These are phyloP conservation scores for Anolis sagrei DNA, from an alignment of 2,113 vertebrate genomes.

Conservation along the genomic window DNA sequence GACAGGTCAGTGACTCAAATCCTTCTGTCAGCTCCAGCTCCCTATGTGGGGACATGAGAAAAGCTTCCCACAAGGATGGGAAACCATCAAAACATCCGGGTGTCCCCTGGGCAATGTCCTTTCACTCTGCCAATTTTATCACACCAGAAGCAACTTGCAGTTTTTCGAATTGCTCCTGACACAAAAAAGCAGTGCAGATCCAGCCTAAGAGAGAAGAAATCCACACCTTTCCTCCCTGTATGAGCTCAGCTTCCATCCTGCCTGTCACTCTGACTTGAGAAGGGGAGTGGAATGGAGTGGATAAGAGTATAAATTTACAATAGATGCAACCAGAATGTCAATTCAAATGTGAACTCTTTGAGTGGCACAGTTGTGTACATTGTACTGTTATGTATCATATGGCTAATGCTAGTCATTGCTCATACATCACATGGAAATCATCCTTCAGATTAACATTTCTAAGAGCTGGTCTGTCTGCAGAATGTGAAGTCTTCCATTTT, in stretches of 20 bases:
- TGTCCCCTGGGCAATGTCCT: too few relatives aligned
- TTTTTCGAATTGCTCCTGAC: too few relatives aligned
- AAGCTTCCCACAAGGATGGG: too few relatives aligned
- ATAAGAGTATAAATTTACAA: background rate
- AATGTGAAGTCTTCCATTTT: too few relatives aligned
- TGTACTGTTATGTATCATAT: background rate
- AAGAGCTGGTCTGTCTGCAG: too few relatives aligned
- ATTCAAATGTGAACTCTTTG: background rate
- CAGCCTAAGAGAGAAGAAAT: background rate
- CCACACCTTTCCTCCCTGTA: background rate
- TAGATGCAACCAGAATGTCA: background rate
- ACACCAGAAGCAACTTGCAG: too few relatives aligned
- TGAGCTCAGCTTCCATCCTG: background rate
- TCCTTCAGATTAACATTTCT: background rate
- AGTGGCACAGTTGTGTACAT: background rate
- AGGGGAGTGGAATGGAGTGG: background rate
- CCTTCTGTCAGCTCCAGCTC: too few relatives aligned
- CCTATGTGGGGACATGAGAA: too few relatives aligned
- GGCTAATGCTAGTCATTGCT: background rate
- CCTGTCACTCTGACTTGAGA: background rate
- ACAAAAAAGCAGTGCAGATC: too few relatives aligned
- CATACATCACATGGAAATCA: background rate
- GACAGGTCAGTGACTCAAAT: too few relatives aligned
- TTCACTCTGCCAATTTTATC: too few relatives aligned
- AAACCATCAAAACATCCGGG: too few relatives aligned